phyloP scores from a whole-genome alignment of 2,888 invertebrate species.

The Melikaiella ostensackeni region DNA sequence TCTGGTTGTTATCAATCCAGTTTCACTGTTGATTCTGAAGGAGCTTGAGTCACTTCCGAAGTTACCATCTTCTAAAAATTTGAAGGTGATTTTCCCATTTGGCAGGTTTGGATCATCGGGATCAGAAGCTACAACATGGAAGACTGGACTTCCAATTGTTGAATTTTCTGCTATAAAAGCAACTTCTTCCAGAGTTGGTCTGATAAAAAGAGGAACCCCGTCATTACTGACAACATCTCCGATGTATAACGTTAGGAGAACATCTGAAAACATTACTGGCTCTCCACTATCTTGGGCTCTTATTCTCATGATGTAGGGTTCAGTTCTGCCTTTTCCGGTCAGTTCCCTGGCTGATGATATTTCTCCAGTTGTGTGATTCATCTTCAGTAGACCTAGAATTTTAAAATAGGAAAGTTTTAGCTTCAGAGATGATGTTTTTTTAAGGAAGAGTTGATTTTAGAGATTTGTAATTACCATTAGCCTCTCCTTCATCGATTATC shows the following conservation, averaged over 20 bases:
- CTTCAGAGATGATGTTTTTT: too few species aligned
- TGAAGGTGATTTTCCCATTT: conserved; percentile 85
- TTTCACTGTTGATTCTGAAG: conserved; percentile 76
- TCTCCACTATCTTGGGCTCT: conserved; percentile 85
- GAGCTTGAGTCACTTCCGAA: conserved; percentile 73
- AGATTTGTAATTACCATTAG: conserved; percentile 79
- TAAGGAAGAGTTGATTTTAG: not conserved
- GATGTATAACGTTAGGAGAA: conserved; percentile 83
- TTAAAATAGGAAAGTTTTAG: too few species aligned
- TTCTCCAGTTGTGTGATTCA: conserved; percentile 84
- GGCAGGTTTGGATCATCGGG: conserved; percentile 88
- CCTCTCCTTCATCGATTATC: conserved; percentile 86
- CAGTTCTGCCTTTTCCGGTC: conserved; percentile 87
- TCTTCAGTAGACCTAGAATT: conserved; percentile 82
- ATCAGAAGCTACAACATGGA: conserved; percentile 87
- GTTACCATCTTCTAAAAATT: conserved; percentile 84
- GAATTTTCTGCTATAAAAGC: conserved; percentile 87
- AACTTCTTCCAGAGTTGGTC: conserved; percentile 84
- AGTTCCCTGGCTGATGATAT: conserved; percentile 83
- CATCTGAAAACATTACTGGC: conserved; percentile 81
- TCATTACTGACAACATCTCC: conserved; percentile 90
- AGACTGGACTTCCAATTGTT: conserved; percentile 85
- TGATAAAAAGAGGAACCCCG: conserved; percentile 86
- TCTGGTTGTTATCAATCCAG: conserved; percentile 86
- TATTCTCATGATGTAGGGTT: conserved; percentile 84